Conservation (phyloP, 2,797 vertebrate species). For the Moxostoma hubbsi region DNA sequence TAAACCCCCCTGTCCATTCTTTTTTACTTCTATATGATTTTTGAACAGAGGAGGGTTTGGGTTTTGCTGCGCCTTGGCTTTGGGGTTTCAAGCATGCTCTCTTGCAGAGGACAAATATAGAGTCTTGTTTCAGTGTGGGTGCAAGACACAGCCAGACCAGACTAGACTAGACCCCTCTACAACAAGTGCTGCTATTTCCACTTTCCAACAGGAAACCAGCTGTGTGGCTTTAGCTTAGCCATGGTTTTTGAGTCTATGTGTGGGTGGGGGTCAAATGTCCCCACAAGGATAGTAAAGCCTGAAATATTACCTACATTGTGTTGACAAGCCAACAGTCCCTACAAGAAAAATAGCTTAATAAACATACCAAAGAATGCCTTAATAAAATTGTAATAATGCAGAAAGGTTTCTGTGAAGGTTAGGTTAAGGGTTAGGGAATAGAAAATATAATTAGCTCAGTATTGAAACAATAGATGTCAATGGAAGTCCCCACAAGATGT, state of each 20-base stretch:
- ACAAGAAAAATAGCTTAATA: no score
- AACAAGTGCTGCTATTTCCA: slow-evolving; percentile 55
- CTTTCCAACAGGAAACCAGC: slow-evolving; percentile 55
- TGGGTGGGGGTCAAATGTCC: slow-evolving; percentile 1
- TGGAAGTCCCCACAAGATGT: no score
- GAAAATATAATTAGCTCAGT: no score
- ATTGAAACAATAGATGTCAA: no score
- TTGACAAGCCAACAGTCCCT: background rate
- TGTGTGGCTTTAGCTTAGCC: slow-evolving; percentile 54
- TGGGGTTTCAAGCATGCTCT: slow-evolving; percentile 55
- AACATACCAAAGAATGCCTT: no score
- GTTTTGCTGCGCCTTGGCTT: slow-evolving; percentile 51
- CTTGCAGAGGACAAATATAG: slow-evolving; percentile 59
- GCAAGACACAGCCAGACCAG: slow-evolving; percentile 50
- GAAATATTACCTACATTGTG: background rate
- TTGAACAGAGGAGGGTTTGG: slow-evolving; percentile 49
- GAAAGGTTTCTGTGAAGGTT: no score
- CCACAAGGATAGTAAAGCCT: background rate
- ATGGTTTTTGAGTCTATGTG: slow-evolving; percentile 42
- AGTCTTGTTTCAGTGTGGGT: slow-evolving; percentile 49
- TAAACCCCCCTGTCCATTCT: slow-evolving; percentile 39
- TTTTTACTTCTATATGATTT: slow-evolving; percentile 30
- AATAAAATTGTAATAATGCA: no score
- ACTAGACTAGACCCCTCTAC: slow-evolving; percentile 49
- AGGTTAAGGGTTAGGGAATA: no score